These are phyloP conservation scores for human DNA, from an alignment of 2,113 vertebrate genomes.

Conservation along the genomic window GRCh38 chr1:24056001-24056500, in stretches of 20 bases:
- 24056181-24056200: not conserved
- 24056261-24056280: not conserved
- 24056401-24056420: not conserved
- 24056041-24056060: not conserved
- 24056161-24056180: not conserved
- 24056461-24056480: too few species aligned
- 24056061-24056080: constrained; percentile 59
- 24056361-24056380: not conserved
- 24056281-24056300: not conserved
- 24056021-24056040: not conserved
- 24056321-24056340: not conserved
- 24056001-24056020: not conserved
- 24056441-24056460: too few species aligned
- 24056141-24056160: not conserved
- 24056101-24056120: not conserved
- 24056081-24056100: not conserved
- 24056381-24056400: not conserved
- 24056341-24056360: not conserved
- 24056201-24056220: not conserved
- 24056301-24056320: not conserved
- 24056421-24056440: too few species aligned
- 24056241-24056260: not conserved
- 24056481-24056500: too few species aligned
- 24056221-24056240: not conserved
- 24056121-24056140: not conserved